Evolutionary conservation across 2,888 invertebrate species (phyloP), one percentile per base, ranked within the genome.

Genomic region (Drosophila kanekoi): DNA sequence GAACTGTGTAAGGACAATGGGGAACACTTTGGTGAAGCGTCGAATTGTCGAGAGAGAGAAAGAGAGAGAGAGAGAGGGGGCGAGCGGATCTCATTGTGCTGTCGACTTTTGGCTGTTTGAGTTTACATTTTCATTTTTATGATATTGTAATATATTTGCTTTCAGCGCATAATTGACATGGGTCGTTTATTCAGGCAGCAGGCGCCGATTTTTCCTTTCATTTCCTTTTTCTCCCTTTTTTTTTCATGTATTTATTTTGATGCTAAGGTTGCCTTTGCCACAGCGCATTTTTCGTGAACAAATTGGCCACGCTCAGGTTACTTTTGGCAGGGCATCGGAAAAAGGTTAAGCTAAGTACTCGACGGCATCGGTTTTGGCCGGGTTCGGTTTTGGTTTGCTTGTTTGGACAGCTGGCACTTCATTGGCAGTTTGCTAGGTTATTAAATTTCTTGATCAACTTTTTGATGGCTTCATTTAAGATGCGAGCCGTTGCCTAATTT

Each of bases 131-230:
- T 79, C 71, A 71, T 87, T 88, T 73, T 82, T 86, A 86, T 86
- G 89, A 89, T 85, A 85, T 85, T 87, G 88, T 87, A 85, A 87
- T 85, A 85, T 85, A 89, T 85, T 85, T 85, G 89, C 89, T 85
- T 85, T 85, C 85, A 89, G 77, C 86, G 86, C 82, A 82, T 89
- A 85, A 85, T 85, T 85, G 85, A 85, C 85, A 85, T 85, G 85
- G 85, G 85, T 85, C 89, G 82, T 82, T 81, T 84, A 68, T 70
- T 81, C 67, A 68, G 72, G 71, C 65, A 71, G 66, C 85, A 73
- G 72, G 73, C 78, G 72, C 78, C 69, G 70, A 72, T 77, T 76
- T 74, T 57, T 47, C 56, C 51, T 56, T 56, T 33, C 41, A 49
- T 43, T 52, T 60, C 52, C 38, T 45, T 53, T 49, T 47, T 20